Conservation (phyloP, 2,113 vertebrate genomes). For the Oryzias curvinotus region DNA sequence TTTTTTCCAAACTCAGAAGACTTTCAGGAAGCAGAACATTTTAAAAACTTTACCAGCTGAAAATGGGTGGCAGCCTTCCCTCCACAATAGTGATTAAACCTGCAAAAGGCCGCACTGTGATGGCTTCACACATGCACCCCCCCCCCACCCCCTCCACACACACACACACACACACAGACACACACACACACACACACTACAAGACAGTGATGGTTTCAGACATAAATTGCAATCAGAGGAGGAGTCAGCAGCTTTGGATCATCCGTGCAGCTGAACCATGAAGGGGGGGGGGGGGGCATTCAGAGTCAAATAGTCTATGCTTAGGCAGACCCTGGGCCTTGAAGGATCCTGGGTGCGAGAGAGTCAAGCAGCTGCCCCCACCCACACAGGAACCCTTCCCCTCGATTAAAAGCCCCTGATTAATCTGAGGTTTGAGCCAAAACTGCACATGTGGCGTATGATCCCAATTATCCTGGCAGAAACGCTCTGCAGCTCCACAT, state of each 20-base stretch:
- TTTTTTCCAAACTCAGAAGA: too few relatives aligned
- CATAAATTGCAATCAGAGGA: conserved; percentile 78
- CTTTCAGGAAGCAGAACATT: conserved; percentile 15
- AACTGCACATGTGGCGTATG: conserved; percentile 84
- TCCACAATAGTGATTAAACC: conserved; percentile 2
- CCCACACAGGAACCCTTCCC: conserved; percentile 79
- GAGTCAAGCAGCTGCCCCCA: conserved; percentile 37
- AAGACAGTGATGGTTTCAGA: conserved; percentile 72
- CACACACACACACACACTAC: conserved; percentile 6
- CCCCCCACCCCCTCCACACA: conserved; percentile 33
- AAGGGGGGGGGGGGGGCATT: conserved; percentile 78
- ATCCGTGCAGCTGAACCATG: conserved; percentile 84
- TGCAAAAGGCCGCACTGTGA: conserved; percentile 15
- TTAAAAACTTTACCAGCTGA: conserved; percentile 17
- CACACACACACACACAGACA: too few relatives aligned
- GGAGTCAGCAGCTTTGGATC: conserved; percentile 78
- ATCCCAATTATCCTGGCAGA: conserved; percentile 90
- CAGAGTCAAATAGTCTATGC: conserved; percentile 83
- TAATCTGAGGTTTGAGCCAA: conserved; percentile 83
- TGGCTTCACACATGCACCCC: conserved; percentile 24
- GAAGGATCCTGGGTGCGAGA: conserved; percentile 17
- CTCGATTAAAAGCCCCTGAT: conserved; percentile 85
- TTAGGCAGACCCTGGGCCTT: conserved; percentile 76
- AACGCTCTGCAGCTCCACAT: conserved; percentile 79
- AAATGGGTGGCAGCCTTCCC: conserved; percentile 11